Evolutionary conservation across 2,797 vertebrate genomes (phyloP), one percentile per base, ranked within the genome.

Genomic region (Mormyrus hasselquistii): DNA sequence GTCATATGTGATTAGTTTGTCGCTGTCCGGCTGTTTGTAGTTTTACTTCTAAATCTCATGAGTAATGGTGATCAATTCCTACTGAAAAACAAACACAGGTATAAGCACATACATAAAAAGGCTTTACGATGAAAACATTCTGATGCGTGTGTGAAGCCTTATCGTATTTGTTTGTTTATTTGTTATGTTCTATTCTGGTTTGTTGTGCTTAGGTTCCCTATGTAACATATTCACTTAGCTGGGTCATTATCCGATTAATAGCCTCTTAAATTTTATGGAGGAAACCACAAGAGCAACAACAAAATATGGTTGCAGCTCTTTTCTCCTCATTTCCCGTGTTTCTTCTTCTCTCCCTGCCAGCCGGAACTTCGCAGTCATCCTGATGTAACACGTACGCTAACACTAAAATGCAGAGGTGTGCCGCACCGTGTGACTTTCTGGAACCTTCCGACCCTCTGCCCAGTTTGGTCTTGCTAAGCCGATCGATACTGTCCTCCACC

Each of bases 401-500:
- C 47, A 25, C 82, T 22, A 12, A 25, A 49, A 5, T 2, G 22
- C 22, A 53, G 49, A 52, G 49, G 47, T 52, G 49, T 7, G 83
- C 47, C 47, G 12, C 41, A 4, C 47, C 19, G 19, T 9, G 19
- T n/a, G 12, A 85, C 83, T 52, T 84, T 52, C 22, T 19, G 52
- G 55, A 87, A 44, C 52, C 86, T 62, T 59, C 52, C 19, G 38
- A 59, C 52, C 86, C 55, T 62, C 52, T 53, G 38, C 55, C 29
- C 86, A 59, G 86, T 41, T 87, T 41, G 55, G 52, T 41, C 29
- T 38, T 22, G 53, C 25, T 85, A 85, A 82, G 83, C 44, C 25
- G 83, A 85, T 87, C 86, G 55, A 87, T 87, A 57, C 52, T 57
- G 38, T 87, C 86, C 55, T 57, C 55, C 52, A 47, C 86, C 29